Evolutionary conservation across 1,140 invertebrate species (phyloP).

Genomic region (Caligus rogercresseyi): DNA sequence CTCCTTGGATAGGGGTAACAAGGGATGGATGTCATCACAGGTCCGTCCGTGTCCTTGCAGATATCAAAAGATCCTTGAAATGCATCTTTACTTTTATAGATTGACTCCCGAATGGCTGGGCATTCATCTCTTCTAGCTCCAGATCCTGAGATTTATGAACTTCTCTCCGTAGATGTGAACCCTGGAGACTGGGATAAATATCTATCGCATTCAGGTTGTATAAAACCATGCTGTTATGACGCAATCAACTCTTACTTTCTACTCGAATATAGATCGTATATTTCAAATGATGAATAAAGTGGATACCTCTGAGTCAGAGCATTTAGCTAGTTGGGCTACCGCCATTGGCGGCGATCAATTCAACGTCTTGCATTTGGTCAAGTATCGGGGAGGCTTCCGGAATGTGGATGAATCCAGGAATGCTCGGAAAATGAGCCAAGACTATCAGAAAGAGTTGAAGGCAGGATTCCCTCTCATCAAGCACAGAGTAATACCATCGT

Average conservation of each 20-base stretch:
- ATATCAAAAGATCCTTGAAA: background rate
- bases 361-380: constrained; percentile 8
- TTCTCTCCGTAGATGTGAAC: background rate
- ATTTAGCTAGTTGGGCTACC: constrained; percentile 2
- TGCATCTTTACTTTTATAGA: background rate
- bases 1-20: background rate
- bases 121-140: background rate
- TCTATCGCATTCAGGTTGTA: background rate
- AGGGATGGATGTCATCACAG: background rate
- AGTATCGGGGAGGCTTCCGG: constrained; percentile 1
- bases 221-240: background rate
- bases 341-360: background rate
- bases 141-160: background rate
- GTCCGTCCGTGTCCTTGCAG: background rate
- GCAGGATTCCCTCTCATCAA: background rate
- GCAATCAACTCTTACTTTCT: too few relatives aligned
- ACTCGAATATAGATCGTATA: background rate
- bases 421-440: background rate
- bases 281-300: background rate
- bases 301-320: background rate
- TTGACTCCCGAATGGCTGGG: background rate
- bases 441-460: background rate
- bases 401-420: background rate
- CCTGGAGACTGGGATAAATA: background rate
- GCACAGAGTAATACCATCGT: background rate